These are phyloP conservation scores for Campopleginae sp. DNA, from an alignment of 2,888 invertebrate species.

Conservation along the genomic window DNA sequence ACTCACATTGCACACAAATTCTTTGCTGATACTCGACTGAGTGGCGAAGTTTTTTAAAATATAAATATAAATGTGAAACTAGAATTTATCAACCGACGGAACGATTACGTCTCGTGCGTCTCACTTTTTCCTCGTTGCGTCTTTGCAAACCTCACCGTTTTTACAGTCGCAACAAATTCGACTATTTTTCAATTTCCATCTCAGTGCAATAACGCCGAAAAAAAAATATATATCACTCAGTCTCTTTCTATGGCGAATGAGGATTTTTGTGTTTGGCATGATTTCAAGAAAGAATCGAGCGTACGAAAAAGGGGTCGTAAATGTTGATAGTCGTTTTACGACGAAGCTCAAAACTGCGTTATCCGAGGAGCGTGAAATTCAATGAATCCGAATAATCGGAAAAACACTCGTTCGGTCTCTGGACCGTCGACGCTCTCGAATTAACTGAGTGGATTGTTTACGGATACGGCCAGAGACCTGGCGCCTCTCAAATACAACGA, in stretches of 20 bases:
- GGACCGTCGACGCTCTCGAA: background rate
- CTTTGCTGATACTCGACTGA: background rate
- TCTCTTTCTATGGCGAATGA: background rate
- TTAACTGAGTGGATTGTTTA: background rate
- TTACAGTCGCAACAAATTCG: background rate
- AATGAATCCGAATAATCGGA: background rate
- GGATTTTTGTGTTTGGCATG: background rate
- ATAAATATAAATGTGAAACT: constrained; percentile 5
- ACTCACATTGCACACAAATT: background rate
- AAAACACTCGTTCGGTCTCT: background rate
- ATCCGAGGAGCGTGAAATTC: background rate
- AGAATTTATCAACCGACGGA: constrained; percentile 21
- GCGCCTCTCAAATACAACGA: background rate
- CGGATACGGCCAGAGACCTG: constrained; percentile 26
- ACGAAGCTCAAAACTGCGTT: background rate
- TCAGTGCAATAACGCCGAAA: background rate
- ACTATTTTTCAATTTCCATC: background rate
- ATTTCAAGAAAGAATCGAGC: background rate
- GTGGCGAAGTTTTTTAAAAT: background rate
- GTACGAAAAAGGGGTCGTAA: background rate
- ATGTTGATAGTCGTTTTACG: background rate
- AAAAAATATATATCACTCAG: background rate
- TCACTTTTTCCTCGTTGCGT: background rate
- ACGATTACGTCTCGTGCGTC: constrained; percentile 3
- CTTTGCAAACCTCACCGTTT: background rate